A percentile compares a stretch with the other conserved stretches of the same genome.
phyloP scores from a whole-genome alignment of 2,888 invertebrate species.

The Hipparchia sbordonii region DNA sequence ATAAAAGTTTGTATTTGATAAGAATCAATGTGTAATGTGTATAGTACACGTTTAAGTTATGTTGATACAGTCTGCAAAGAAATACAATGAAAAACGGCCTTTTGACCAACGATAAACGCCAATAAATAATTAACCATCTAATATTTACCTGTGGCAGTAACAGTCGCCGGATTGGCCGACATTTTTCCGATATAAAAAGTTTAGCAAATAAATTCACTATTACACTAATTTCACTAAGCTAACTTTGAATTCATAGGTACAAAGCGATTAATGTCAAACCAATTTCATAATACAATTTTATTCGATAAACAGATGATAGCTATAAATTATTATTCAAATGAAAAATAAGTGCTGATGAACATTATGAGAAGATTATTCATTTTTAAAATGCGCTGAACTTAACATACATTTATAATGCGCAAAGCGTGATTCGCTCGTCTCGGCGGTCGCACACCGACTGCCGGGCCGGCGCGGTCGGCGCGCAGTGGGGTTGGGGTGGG shows the following conservation, averaged over 20 bases:
- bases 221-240: slow-evolving; percentile 32
- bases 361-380: slow-evolving; percentile 15
- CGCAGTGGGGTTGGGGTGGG: slow-evolving; percentile 48
- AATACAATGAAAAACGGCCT: not conserved
- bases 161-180: slow-evolving; percentile 63
- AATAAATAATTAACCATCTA: not conserved
- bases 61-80: not conserved
- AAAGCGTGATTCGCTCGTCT: slow-evolving; percentile 38
- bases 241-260: slow-evolving; percentile 11
- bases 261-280: not conserved
- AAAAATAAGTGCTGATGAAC: not conserved
- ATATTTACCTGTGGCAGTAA: slow-evolving; percentile 48
- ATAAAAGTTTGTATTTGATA: no score
- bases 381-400: slow-evolving; percentile 27
- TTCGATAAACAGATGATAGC: not conserved
- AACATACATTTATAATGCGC: slow-evolving; percentile 31
- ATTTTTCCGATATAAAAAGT: slow-evolving; percentile 46
- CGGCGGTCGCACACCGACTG: slow-evolving; percentile 60
- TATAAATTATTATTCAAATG: not conserved
- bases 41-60: not conserved
- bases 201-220: slow-evolving; percentile 42
- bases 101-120: not conserved
- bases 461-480: slow-evolving; percentile 38
- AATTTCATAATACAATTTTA: not conserved
- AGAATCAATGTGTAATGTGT: no score